Evolutionary conservation across 2,797 vertebrate genomes (phyloP), one percentile per base, ranked within the genome.

Genomic region (Octomys mimax): DNA sequence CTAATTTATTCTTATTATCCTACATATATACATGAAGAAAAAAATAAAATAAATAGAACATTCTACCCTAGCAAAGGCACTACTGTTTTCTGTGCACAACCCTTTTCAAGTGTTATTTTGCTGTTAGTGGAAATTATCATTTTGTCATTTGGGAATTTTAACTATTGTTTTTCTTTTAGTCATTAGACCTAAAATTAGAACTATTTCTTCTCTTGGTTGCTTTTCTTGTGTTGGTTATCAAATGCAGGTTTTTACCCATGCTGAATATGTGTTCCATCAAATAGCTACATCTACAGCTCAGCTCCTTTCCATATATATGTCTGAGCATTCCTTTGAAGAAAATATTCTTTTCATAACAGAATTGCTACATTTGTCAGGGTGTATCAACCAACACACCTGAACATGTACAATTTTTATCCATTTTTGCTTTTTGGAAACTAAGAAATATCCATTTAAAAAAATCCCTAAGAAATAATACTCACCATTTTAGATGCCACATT

Each of bases 401-500:
- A 94, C 94, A 62, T 16, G 64, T 36, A 31, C 10, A 92, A 62
- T 87, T 75, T 91, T 16, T 42, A 79, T 49, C 49, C 42, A 77
- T 87, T 87, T 64, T 92, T 78, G 57, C 24, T 93, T 13, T 93
- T 49, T 75, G 33, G 77, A 89, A 71, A 39, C 33, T 54, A n/a
- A 36, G 14, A 87, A 66, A n/a, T 54, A 6, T 31, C 19, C 42
- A 75, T 26, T n/a, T 6, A 73, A 77, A 73, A 79, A 49, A 52
- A 52, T 36, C 10, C 26, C 64, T 92, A 36, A 24, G 71, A 36
- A 33, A 33, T 64, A 91, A 89, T 33, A 54, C 46, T 79, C 62
- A 49, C 61, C n/a, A 26, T 21, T 83, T 94, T 92, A 94, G 93
- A 71, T 87, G 46, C 54, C 81, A 52, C n/a, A 57, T 83, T 84